Base-by-base conservation (phyloP, 2,797 vertebrate genomes). In the Todus mexicanus region DNA sequence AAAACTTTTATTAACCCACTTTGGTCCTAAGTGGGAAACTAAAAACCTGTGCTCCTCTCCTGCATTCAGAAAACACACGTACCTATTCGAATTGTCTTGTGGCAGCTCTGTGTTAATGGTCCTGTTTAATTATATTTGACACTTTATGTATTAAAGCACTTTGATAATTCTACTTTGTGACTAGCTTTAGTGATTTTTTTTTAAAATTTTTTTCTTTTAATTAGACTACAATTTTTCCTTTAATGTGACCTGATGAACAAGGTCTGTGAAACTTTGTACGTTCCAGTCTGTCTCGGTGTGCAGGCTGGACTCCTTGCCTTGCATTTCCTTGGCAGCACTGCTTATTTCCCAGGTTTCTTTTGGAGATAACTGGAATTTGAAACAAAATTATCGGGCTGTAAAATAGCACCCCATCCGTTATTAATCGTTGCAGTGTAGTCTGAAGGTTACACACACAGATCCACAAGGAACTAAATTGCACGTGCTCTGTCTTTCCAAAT, bases 141-240 rank as follows among this genome's bases (percentile, higher is more conserved):
- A 95, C 93, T 96, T 96, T 93, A 95, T 87, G 38, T 88, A 37
- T 92, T 72, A 81, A 95, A 95, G 95, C 95, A 96, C 96, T 95
- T 96, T 95, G 90, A 84, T 94, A 93, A 93, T 96, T 91, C 85
- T 80, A 38, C 23, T 91, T 85, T 91, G 35, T 87, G 89, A 75
- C 35, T 90, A 92, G 33, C 78, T 89, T 87, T 85, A 96, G 81
- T 72, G 54, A 65, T 77, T 31, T 61, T 27, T 6, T 65, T 9
- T 42, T 87, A 70, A n/a, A n/a, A n/a, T n/a, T 57, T 51, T 64
- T 50, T 61, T 40, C 42, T 38, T 61, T 10, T 4, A 79, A 88
- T 80, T 78, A 86, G 56, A 51, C 43, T 66, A 68, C n/a, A 43
- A 0, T 64, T 92, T 87, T 90, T 84, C 50, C 43, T 94, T 92